Base-by-base conservation (phyloP, 2,113 vertebrate genomes). In the Pseudorectes ferrugineus region DNA sequence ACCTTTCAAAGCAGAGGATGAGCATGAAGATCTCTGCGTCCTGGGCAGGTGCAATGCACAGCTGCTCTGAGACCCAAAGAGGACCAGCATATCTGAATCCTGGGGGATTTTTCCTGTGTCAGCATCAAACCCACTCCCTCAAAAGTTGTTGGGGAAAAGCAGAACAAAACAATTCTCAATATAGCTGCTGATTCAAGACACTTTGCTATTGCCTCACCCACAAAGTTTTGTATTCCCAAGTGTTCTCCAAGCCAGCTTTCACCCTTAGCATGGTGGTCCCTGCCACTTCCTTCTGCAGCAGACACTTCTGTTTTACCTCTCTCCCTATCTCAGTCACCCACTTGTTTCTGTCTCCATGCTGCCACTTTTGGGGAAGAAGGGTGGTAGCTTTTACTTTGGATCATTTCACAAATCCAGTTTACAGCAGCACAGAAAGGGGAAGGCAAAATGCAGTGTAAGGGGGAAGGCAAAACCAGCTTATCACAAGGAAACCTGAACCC, bases 11-110 rank as follows among this genome's bases (percentile, higher is more conserved):
- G n/a, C 21, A 73, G 61, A 49, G 28, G 49, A 33, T 61, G 46
- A 88, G 42, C 24, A 7, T 2, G 2, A 83, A 86, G 63, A 31
- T 15, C 52, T 72, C 76, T 72, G 33, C 36, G 35, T 83, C 57
- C 51, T 55, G 33, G 20, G 23, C 1, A 3, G 13, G 9, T 28
- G 31, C 51, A 61, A 29, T 9, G 45, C 40, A 35, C 0, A 0
- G 48, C 61, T 55, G 54, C 80, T 79, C 48, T 3, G 0, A 94
- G 49, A 80, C 5, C 24, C 2, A 2, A 63, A 73, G 10, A 65
- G 4, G 38, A 36, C 14, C 23, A 11, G 35, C 5, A 0, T 8
- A 10, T 40, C 67, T 26, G 24, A 28, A 52, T 52, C n/a, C 67
- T 68, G 12, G 24, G 20, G 40, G n/a, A 29, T 21, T 77, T 73